Conservation (phyloP, 2,113 vertebrate species). For the Indicator maculatus region DNA sequence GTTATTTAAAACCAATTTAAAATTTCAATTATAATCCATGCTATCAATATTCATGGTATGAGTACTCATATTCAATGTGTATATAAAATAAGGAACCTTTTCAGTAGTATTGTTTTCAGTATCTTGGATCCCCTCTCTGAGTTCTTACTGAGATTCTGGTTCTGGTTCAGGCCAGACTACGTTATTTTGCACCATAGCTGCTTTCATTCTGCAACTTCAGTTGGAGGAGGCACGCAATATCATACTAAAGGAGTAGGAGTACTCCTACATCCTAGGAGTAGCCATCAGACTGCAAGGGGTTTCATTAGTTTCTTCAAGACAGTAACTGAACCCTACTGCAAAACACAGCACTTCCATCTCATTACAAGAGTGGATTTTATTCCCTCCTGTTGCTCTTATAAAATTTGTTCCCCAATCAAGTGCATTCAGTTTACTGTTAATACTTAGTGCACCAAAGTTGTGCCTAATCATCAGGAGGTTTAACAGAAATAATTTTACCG, state of each 20-base stretch:
- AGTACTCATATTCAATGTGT: background rate
- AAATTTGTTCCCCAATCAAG: constrained; percentile 30
- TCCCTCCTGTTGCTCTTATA: constrained; percentile 27
- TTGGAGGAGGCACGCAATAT: background rate
- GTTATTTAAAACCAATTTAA: constrained; percentile 35
- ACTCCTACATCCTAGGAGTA: constrained; percentile 1
- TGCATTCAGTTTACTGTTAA: background rate
- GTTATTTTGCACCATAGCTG: background rate
- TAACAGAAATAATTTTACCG: background rate
- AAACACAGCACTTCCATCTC: constrained; percentile 12
- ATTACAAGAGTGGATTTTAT: background rate
- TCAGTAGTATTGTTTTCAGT: background rate
- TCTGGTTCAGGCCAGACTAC: constrained; percentile 27
- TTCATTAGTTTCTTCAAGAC: background rate
- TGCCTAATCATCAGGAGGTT: background rate
- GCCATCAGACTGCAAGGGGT: background rate
- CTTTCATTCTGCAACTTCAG: background rate
- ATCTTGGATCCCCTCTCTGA: background rate
- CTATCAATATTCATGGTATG: constrained; percentile 28
- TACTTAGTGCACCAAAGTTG: background rate
- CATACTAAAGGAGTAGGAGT: too few relatives aligned
- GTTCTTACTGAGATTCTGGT: constrained; percentile 36
- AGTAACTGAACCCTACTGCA: background rate
- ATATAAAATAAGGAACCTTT: background rate
- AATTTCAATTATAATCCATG: constrained; percentile 38